These are phyloP conservation scores for Psittacula echo DNA, from an alignment of 2,797 vertebrate genomes.

Conservation along the genomic window DNA sequence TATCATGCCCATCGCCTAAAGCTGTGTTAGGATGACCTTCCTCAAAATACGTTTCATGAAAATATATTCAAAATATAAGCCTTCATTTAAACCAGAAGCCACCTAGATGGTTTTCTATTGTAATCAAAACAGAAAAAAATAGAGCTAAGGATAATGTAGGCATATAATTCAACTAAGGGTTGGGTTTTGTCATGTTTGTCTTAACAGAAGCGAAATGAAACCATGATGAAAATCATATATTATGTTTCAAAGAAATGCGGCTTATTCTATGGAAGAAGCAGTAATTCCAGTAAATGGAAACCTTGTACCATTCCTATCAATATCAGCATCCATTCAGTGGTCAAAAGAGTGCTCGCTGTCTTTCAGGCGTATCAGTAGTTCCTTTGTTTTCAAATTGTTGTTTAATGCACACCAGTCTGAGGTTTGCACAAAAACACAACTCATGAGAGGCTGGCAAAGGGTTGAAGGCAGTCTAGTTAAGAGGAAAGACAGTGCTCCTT, in stretches of 20 bases:
- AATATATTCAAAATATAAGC: not conserved
- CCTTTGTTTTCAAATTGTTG: not conserved
- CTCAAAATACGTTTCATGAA: not conserved
- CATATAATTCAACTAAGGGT: not conserved
- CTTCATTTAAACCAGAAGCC: not conserved
- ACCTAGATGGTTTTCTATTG: not conserved
- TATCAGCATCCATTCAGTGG: not conserved
- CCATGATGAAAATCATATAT: not conserved
- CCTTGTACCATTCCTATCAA: not conserved
- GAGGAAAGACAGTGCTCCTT: not conserved
- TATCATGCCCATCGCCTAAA: not conserved
- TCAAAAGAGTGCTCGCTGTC: not conserved
- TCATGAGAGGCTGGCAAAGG: not conserved
- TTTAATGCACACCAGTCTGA: not conserved
- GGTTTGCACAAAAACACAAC: not conserved
- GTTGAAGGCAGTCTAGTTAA: not conserved
- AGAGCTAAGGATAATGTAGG: not conserved
- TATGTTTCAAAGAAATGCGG: not conserved
- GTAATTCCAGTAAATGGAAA: not conserved
- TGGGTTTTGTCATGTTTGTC: not conserved
- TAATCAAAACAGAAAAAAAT: not conserved
- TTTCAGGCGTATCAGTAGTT: not conserved
- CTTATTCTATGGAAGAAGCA: not conserved
- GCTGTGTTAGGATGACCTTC: not conserved
- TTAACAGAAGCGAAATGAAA: conserved; percentile 9